Evolutionary conservation across 1,140 invertebrate species (phyloP).

Genomic region (Leptinotarsa defecta): DNA sequence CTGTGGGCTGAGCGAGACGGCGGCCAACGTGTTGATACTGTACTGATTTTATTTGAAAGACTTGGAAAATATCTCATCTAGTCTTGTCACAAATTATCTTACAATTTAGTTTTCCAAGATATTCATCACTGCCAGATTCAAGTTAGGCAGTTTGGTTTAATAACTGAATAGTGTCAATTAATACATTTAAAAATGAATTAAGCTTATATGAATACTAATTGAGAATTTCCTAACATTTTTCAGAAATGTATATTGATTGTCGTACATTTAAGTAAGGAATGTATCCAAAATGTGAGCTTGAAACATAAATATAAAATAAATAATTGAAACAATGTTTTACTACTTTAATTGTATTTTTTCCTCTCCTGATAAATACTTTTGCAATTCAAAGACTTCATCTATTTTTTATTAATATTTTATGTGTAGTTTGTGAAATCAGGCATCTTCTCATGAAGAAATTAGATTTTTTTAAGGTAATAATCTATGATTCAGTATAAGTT

Average conservation of each 20-base stretch:
- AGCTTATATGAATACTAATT: slow-evolving; percentile 16
- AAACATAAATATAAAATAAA: slow-evolving; percentile 10
- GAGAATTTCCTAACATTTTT: slow-evolving; percentile 5
- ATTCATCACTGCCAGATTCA: neutral
- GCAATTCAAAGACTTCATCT: no score
- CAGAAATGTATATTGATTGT: neutral
- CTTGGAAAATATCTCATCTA: no score
- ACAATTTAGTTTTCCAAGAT: neutral
- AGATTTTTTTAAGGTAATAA: no score
- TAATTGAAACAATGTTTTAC: slow-evolving; percentile 3
- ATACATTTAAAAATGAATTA: slow-evolving; percentile 2
- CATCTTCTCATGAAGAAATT: no score
- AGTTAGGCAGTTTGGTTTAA: neutral
- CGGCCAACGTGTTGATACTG: no score
- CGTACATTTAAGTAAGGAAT: neutral
- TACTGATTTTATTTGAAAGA: no score
- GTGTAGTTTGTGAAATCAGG: no score
- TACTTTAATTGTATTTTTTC: neutral
- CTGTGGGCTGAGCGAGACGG: no score
- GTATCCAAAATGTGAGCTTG: slow-evolving; percentile 9
- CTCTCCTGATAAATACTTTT: no score
- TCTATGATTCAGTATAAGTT: no score
- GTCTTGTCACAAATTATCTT: no score
- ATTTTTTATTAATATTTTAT: no score
- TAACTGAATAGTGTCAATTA: slow-evolving; percentile 16